Percentiles rank a stretch among this genome's conserved stretches.
Evolutionary conservation across 2,888 invertebrate genomes (phyloP).

Genomic region (Tetanocera ferruginea): DNA sequence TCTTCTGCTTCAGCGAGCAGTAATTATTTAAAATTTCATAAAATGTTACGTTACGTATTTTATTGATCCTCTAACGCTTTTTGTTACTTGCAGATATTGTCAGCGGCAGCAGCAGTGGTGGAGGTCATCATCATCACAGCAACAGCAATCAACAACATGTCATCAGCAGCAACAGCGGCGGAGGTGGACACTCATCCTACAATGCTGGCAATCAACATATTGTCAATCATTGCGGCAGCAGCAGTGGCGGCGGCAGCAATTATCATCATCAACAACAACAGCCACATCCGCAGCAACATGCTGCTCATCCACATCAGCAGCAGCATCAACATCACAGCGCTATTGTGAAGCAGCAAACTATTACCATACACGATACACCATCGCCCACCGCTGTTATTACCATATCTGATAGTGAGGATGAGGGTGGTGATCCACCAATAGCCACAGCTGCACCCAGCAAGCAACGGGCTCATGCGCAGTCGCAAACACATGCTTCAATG

Average conservation of each 20-base stretch:
- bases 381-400: slow-evolving; percentile 96
- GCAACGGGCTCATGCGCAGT: slow-evolving; percentile 67
- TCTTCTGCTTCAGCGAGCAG: slow-evolving; percentile 61
- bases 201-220: slow-evolving; percentile 58
- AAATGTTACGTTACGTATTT: too few species aligned
- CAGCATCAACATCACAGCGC: slow-evolving; percentile 54
- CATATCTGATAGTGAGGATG: slow-evolving; percentile 95
- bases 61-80: slow-evolving; percentile 11
- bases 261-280: slow-evolving; percentile 56
- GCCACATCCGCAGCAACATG: slow-evolving; percentile 46
- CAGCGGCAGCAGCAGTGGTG: slow-evolving; percentile 54
- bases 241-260: slow-evolving; percentile 51
- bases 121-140: slow-evolving; percentile 58
- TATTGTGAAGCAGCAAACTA: slow-evolving; percentile 77
- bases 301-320: slow-evolving; percentile 49
- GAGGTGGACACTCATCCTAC: slow-evolving; percentile 50
- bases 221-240: slow-evolving; percentile 56
- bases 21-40: slow-evolving; percentile 52
- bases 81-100: slow-evolving; percentile 55
- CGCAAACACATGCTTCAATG: slow-evolving; percentile 65
- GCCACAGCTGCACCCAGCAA: slow-evolving; percentile 56
- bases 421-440: slow-evolving; percentile 71
- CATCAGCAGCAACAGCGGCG: slow-evolving; percentile 54
- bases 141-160: slow-evolving; percentile 46
- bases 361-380: slow-evolving; percentile 95